These are phyloP conservation scores for Morone chrysops DNA, from an alignment of 2,113 vertebrate species.

Conservation along the genomic window DNA sequence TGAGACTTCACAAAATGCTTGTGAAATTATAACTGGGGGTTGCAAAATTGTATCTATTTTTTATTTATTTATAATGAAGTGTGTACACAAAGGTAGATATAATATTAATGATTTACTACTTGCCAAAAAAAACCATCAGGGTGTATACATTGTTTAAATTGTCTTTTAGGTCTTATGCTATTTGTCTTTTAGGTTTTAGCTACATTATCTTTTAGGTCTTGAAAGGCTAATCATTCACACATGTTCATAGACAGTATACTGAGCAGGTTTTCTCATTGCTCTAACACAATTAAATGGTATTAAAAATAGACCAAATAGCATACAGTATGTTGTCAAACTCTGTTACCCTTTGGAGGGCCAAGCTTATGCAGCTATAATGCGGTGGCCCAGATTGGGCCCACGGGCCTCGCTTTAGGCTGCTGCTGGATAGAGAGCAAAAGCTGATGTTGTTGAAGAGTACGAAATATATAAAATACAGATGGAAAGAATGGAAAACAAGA, in stretches of 20 bases:
- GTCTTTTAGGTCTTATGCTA: too few relatives aligned
- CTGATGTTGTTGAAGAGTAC: constrained; percentile 42
- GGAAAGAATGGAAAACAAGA: constrained; percentile 22
- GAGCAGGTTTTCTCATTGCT: background rate
- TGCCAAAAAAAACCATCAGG: background rate
- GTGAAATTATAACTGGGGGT: background rate
- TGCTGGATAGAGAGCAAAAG: constrained; percentile 31
- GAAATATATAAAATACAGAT: constrained; percentile 38
- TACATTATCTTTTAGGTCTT: background rate
- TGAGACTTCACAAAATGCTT: background rate
- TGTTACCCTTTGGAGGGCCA: constrained; percentile 16
- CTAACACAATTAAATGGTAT: constrained; percentile 14
- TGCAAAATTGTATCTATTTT: background rate
- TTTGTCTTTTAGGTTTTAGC: too few relatives aligned
- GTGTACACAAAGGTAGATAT: background rate
- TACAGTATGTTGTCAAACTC: constrained; percentile 27
- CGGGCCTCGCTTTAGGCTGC: constrained; percentile 44
- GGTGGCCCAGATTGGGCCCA: constrained; percentile 40
- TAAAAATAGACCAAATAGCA: constrained; percentile 37
- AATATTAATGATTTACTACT: background rate
- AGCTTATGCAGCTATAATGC: constrained; percentile 46
- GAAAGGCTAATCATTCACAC: background rate
- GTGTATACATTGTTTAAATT: background rate
- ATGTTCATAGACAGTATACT: background rate
- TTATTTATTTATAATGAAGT: too few relatives aligned